Base-by-base conservation (phyloP, 2,113 vertebrate species). In the Calypte anna region DNA sequence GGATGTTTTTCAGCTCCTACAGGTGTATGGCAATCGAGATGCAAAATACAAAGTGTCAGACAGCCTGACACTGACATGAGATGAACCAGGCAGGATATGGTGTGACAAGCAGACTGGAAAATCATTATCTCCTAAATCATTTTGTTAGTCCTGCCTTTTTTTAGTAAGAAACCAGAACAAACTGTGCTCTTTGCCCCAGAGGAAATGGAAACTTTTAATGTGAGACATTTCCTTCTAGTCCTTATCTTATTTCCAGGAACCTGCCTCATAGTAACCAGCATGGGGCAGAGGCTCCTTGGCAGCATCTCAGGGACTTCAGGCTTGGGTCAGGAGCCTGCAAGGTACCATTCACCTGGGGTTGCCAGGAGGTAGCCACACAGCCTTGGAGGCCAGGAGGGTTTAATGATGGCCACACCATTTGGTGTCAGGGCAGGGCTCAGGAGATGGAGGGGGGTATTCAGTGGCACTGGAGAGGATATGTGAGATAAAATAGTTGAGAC, bases 121-220 rank as follows among this genome's bases (percentile, higher is more conserved):
- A 74, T 73, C 59, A 82, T 3, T 14, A 17, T 36, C 57, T 85
- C 48, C 61, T 67, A 86, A 91, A 93, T 81, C 1, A 63, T 64
- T 69, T 76, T 82, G 59, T 90, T 78, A 77, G 31, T 91, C 88
- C 74, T 67, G 36, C 4, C 61, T 64, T 76, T 76, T 77, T 64
- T 58, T 23, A 69, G 84, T 50, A 88, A 82, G 79, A 83, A 86
- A 88, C 10, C 43, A 94, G 79, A 94, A 91, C n/a, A 83, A 93
- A 80, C 58, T 64, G 58, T 93, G 25, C 55, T 94, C 23, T 30
- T 80, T 92, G 28, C 40, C 67, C 79, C 23, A 73, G 75, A 82
- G 62, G 73, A 92, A 92, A 87, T 19, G 9, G 19, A 51, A 82
- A 82, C 33, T 61, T 82, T 86, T 36, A 38, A 86, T 93, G 33